Conservation (phyloP, 2,113 vertebrate genomes). For the Ochotona curzoniae region DNA sequence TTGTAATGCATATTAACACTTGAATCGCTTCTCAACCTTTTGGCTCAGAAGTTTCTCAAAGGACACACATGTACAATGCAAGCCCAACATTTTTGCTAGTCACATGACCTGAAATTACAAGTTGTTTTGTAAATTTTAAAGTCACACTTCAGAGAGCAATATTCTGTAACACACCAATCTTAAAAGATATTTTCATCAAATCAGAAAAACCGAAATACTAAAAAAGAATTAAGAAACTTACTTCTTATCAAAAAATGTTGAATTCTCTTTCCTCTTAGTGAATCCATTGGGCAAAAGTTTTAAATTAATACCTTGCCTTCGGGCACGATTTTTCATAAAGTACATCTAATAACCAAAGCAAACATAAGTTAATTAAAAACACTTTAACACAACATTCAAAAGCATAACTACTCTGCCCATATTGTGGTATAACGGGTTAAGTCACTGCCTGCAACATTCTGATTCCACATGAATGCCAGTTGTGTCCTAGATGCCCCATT, state of each 20-base stretch:
- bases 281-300: slow-evolving; percentile 92
- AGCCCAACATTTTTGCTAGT: neutral
- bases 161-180: neutral
- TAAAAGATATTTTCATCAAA: slow-evolving; percentile 24
- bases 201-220: neutral
- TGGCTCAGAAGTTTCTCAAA: neutral
- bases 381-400: neutral
- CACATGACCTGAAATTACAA: neutral
- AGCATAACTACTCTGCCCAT: neutral
- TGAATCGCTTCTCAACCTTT: neutral
- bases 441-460: too few relatives aligned
- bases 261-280: slow-evolving; percentile 93
- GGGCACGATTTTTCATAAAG: slow-evolving; percentile 88
- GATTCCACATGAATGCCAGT: too few relatives aligned
- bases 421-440: too few relatives aligned
- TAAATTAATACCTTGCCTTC: slow-evolving; percentile 89
- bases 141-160: neutral
- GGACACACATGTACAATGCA: neutral
- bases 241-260: slow-evolving; percentile 89
- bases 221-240: slow-evolving; percentile 84
- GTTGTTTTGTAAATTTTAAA: neutral
- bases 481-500: too few relatives aligned
- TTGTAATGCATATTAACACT: neutral
- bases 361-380: slow-evolving; percentile 37
- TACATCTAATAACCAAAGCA: slow-evolving; percentile 85